Evolutionary conservation across 2,113 vertebrate species (phyloP).

Genomic region (Chaetodon auriga): DNA sequence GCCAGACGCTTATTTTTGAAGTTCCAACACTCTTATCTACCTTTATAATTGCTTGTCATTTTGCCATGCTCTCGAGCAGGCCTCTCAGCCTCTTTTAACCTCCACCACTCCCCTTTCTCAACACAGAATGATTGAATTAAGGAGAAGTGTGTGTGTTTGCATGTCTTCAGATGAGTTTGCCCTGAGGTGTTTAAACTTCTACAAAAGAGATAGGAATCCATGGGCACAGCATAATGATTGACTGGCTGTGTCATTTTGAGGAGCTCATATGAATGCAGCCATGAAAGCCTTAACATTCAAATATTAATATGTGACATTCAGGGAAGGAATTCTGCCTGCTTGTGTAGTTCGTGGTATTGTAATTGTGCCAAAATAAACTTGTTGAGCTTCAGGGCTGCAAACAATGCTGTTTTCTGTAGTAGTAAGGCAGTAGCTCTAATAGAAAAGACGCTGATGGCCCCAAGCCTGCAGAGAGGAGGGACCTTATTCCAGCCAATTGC

Average conservation of each 20-base stretch:
- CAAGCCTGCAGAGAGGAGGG: slow-evolving; percentile 56
- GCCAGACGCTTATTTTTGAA: background rate
- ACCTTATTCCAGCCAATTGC: slow-evolving; percentile 59
- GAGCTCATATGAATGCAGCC: background rate
- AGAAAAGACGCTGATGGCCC: slow-evolving; percentile 12
- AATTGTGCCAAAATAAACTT: slow-evolving; percentile 38
- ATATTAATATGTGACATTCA: background rate
- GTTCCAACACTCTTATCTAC: background rate
- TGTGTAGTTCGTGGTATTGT: background rate
- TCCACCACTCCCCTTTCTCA: slow-evolving; percentile 38
- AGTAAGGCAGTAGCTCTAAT: slow-evolving; percentile 36
- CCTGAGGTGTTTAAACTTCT: background rate
- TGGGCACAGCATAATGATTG: slow-evolving; percentile 5
- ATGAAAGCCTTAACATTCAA: background rate
- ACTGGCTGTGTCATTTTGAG: background rate
- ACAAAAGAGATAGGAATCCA: background rate
- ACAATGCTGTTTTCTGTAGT: slow-evolving; percentile 28
- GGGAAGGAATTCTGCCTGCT: background rate
- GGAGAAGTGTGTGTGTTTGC: slow-evolving; percentile 35
- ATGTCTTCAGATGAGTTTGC: slow-evolving; percentile 13
- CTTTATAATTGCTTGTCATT: background rate
- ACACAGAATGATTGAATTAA: slow-evolving; percentile 26
- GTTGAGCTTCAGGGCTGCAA: background rate
- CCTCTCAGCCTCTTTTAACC: slow-evolving; percentile 14
- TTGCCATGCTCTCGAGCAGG: background rate